These are phyloP conservation scores for Drosophila albomicans DNA, from an alignment of 1,140 invertebrate species.

Conservation along the genomic window DNA sequence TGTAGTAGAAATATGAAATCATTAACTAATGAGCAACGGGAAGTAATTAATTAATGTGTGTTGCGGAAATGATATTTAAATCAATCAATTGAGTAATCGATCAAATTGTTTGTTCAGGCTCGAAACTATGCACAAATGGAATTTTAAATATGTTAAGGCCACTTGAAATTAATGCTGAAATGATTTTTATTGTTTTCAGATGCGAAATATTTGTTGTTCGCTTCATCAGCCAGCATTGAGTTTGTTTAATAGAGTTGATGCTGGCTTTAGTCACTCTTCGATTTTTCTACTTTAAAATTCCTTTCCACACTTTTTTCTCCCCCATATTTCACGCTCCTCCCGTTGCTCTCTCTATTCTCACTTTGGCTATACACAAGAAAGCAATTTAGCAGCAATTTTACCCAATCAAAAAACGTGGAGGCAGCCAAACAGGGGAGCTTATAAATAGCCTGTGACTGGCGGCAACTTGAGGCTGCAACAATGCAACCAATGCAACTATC, in stretches of 20 bases:
- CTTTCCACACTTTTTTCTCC: slow-evolving; percentile 8
- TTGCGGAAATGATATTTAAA: slow-evolving; percentile 17
- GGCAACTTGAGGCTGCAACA: slow-evolving; percentile 54
- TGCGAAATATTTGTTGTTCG: background rate
- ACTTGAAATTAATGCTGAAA: too few species aligned
- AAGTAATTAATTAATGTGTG: slow-evolving; percentile 11
- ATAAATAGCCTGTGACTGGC: slow-evolving; percentile 69
- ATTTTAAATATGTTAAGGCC: too few species aligned
- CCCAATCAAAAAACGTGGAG: slow-evolving; percentile 62
- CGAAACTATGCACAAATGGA: too few species aligned
- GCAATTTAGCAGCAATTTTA: slow-evolving; percentile 77
- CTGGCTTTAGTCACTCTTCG: background rate
- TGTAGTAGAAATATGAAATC: slow-evolving; percentile 19
- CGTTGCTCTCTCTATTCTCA: background rate
- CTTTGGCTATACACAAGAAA: slow-evolving; percentile 59
- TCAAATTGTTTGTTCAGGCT: background rate
- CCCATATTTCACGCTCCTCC: background rate
- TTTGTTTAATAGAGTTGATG: background rate
- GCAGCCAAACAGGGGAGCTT: slow-evolving; percentile 46
- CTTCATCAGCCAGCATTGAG: background rate
- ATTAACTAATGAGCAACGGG: slow-evolving; percentile 38
- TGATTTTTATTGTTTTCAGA: background rate
- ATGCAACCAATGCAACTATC: slow-evolving; percentile 28
- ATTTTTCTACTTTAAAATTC: slow-evolving; percentile 30
- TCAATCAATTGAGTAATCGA: slow-evolving; percentile 17